These are phyloP conservation scores for Meganola albula DNA, from an alignment of 2,888 invertebrate genomes.

Conservation along the genomic window DNA sequence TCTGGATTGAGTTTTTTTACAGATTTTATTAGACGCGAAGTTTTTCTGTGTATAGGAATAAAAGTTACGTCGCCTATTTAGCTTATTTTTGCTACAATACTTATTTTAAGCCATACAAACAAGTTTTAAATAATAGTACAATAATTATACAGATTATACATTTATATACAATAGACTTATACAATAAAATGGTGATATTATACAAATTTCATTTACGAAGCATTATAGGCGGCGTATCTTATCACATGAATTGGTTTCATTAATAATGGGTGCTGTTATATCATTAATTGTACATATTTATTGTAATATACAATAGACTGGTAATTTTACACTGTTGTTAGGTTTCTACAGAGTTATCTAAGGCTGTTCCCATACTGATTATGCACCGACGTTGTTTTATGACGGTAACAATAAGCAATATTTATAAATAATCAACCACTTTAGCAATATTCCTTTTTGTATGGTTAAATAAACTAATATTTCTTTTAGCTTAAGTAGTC, in stretches of 20 bases:
- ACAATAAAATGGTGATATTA: slow-evolving; percentile 61
- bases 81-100: slow-evolving; percentile 71
- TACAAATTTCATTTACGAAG: slow-evolving; percentile 55
- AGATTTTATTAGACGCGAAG: slow-evolving; percentile 69
- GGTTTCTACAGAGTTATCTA: slow-evolving; percentile 73
- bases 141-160: slow-evolving; percentile 61
- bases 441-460: too few species aligned
- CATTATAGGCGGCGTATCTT: slow-evolving; percentile 53
- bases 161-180: slow-evolving; percentile 54
- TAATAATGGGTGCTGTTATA: slow-evolving; percentile 72
- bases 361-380: slow-evolving; percentile 39
- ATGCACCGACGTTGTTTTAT: slow-evolving; percentile 16
- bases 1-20: slow-evolving; percentile 74
- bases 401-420: too few species aligned
- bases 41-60: slow-evolving; percentile 38
- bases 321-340: slow-evolving; percentile 74
- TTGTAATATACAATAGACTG: slow-evolving; percentile 77
- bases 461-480: too few species aligned
- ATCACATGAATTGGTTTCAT: slow-evolving; percentile 53
- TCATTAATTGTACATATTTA: slow-evolving; percentile 75
- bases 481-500: too few species aligned
- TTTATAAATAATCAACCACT: too few species aligned
- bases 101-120: slow-evolving; percentile 59
- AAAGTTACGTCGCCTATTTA: slow-evolving; percentile 51
- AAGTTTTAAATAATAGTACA: slow-evolving; percentile 56